Percentiles rank a stretch among this genome's conserved stretches.
Evolutionary conservation across 2,113 vertebrate species (phyloP).

Genomic region (Hippolais icterina): DNA sequence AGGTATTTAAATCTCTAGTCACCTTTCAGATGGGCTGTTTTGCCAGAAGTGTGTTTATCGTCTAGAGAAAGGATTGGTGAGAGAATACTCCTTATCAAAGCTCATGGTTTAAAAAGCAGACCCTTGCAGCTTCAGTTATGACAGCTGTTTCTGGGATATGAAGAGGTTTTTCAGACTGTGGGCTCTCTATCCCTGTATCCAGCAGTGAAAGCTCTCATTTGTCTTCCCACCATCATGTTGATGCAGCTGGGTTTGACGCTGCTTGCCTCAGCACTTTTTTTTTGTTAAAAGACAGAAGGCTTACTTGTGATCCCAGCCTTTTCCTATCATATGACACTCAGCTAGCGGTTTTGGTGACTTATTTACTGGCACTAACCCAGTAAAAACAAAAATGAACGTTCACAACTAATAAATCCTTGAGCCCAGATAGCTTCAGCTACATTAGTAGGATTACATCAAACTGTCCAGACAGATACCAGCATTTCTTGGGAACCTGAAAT

Average conservation of each 20-base stretch:
- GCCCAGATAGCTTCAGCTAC: slow-evolving; percentile 66
- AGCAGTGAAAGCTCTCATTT: slow-evolving; percentile 80
- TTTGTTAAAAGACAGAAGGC: slow-evolving; percentile 77
- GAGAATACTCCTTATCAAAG: slow-evolving; percentile 60
- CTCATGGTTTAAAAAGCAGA: slow-evolving; percentile 18
- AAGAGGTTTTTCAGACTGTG: slow-evolving; percentile 60
- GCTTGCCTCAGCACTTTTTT: slow-evolving; percentile 79
- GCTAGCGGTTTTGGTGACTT: slow-evolving; percentile 77
- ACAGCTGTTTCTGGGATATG: slow-evolving; percentile 69
- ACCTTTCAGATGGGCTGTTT: slow-evolving; percentile 21
- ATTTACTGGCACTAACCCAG: slow-evolving; percentile 79
- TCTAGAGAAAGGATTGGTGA: neutral
- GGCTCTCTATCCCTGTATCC: slow-evolving; percentile 65
- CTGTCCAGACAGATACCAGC: slow-evolving; percentile 44
- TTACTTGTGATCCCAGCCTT: slow-evolving; percentile 81
- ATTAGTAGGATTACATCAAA: slow-evolving; percentile 66
- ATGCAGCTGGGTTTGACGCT: slow-evolving; percentile 81
- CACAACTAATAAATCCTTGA: slow-evolving; percentile 78
- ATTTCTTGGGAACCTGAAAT: slow-evolving; percentile 22
- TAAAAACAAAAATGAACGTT: slow-evolving; percentile 79
- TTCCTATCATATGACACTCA: slow-evolving; percentile 85
- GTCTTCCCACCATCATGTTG: slow-evolving; percentile 78
- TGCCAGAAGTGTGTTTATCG: slow-evolving; percentile 26
- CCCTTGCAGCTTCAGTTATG: slow-evolving; percentile 55
- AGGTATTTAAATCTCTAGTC: slow-evolving; percentile 24